Base-by-base conservation (phyloP, 1,140 invertebrate species). In the Brachystomella parvula region DNA sequence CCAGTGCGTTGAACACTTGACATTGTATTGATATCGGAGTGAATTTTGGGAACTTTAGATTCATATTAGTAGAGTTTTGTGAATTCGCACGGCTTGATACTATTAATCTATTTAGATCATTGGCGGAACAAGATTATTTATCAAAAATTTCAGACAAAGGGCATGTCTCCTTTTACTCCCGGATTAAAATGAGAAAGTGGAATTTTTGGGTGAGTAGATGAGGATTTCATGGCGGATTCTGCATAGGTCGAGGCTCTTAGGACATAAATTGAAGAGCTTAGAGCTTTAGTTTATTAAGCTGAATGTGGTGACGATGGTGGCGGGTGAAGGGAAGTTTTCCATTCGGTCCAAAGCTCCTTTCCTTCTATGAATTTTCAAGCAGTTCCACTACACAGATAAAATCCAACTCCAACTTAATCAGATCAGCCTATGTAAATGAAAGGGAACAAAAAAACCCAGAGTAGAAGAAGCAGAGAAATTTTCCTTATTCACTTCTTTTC, bases 341-440 rank as follows among this genome's bases (percentile, higher is more conserved):
- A n/a, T n/a, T n/a, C n/a, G 12, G 21, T 15, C 12, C 15, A 53
- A 53, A 53, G 9, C n/a, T n/a, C n/a, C n/a, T n/a, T n/a, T 19
- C 12, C 15, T 53, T 12, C 49, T 53, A 53, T 53, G 49, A 53
- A 53, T 53, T 53, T 24, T 6, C 6, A 53, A 53, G 49, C 24
- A 53, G 49, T 53, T 53, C 49, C 24, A 6, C 49, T 53, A 53
- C 24, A 12, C 24, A 6, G 49, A 15, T 53, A 53, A 53, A 53
- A 53, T 53, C 49, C 49, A 53, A 53, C 49, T 53, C 24, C 12
- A 53, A 53, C 9, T 53, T 53, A 53, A 53, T 53, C 49, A 53
- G 49, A 53, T 53, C 49, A 53, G 49, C 49, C 9, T 53, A 53
- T 53, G 49, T 24, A 53, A 53, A 53, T 53, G 49, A 53, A 53